Evolutionary conservation across 2,888 invertebrate genomes (phyloP).

Genomic region (Mythimna pallens): DNA sequence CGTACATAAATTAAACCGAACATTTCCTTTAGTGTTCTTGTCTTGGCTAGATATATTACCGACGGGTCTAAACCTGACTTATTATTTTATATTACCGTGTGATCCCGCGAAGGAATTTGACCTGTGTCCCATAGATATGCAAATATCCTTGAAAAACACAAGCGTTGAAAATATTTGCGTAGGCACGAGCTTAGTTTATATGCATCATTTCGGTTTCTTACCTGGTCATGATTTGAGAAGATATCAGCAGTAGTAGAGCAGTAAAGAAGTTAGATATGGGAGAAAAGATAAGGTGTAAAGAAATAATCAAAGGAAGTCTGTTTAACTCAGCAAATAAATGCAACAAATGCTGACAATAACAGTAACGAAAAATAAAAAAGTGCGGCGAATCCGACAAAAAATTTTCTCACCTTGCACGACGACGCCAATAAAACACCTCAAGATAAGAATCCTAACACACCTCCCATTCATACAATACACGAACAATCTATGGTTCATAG

Average conservation of each 20-base stretch:
- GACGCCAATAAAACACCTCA: constrained; percentile 21
- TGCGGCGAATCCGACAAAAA: constrained; percentile 11
- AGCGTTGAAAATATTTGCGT: constrained; percentile 35
- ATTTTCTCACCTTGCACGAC: constrained; percentile 1
- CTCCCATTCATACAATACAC: constrained; percentile 43
- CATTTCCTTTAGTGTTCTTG: constrained; percentile 14
- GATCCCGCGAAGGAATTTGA: constrained; percentile 50
- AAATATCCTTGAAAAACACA: constrained; percentile 42
- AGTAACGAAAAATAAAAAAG: background rate
- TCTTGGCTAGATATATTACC: constrained; percentile 12
- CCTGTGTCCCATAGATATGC: constrained; percentile 42
- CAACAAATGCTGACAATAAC: background rate
- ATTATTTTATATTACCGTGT: constrained; percentile 45
- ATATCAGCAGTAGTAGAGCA: background rate
- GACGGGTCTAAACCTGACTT: constrained; percentile 40
- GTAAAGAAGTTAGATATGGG: background rate
- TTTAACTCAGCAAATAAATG: background rate
- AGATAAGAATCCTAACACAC: constrained; percentile 41
- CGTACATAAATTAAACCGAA: constrained; percentile 29
- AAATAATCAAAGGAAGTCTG: background rate
- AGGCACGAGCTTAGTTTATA: constrained; percentile 16
- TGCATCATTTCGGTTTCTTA: background rate
- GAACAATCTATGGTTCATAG: constrained; percentile 27
- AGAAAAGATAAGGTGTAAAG: background rate
- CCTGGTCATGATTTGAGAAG: background rate